Evolutionary conservation across 2,888 invertebrate species (phyloP), one percentile per base, ranked within the genome.

Genomic region (Hydrotaea cyrtoneurina): DNA sequence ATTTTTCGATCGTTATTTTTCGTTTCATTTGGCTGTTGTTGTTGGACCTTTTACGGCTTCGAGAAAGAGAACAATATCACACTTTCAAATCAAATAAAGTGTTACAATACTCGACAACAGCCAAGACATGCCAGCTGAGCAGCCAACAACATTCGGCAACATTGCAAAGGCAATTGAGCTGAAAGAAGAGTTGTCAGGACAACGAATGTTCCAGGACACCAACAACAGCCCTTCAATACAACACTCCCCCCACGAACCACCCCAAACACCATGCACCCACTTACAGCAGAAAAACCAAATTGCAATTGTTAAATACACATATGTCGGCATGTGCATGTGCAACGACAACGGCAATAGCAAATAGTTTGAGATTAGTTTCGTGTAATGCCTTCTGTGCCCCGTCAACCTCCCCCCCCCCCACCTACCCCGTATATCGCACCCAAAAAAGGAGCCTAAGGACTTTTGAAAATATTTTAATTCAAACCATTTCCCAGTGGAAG

Each of bases 61-160:
- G 2, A 8, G 26, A 59, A 26, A 13, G 3, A 55, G 64, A 80
- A 11, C 46, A 64, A 50, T 2, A n/a, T 8, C n/a, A 36, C 46
- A 50, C 53, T 80, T 75, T 73, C 39, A 78, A 78, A 80, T 75
- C 75, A 80, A 64, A 80, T 72, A 73, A 77, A 75, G 31, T 23
- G 59, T 73, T 73, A 43, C 11, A 53, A 59, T 15, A 46, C 69
- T n/a, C 69, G 15, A 23, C 21, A 69, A 43, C 46, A 15, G 21
- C 43, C 69, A 23, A 69, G 46, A 43, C 43, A 69, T 69, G 43
- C 69, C 69, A 69, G 23, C n/a, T n/a, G n/a, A n/a, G n/a, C n/a
- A n/a, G 31, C 43, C 69, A 69, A 46, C 69, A 69, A 46, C 23
- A 69, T 46, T 21, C 23, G 69, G 46, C 43, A 69, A 69, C 69